Conservation (phyloP, 1,140 invertebrate genomes). For the Potamilus streckersoni region DNA sequence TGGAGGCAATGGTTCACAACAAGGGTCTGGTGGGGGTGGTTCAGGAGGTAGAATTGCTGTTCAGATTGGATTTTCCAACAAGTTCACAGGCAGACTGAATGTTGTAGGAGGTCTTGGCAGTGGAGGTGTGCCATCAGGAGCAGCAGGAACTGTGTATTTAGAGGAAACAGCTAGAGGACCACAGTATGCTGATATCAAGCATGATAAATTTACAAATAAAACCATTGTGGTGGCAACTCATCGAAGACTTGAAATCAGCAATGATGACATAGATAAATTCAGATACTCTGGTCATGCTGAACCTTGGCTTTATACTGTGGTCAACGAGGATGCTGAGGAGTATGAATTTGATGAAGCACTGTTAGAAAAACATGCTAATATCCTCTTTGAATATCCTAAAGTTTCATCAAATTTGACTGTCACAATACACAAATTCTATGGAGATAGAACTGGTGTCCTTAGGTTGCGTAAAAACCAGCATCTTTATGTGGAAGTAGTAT, state of each 20-base stretch:
- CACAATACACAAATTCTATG: conserved; percentile 45
- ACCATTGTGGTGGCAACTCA: conserved; percentile 35
- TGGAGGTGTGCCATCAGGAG: conserved; percentile 40
- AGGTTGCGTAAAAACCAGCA: conserved; percentile 45
- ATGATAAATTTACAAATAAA: conserved; percentile 38
- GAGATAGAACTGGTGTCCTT: conserved; percentile 51
- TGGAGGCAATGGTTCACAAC: conserved; percentile 40
- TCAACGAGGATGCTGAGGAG: conserved; percentile 37
- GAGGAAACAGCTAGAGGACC: conserved; percentile 54
- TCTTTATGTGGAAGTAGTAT: conserved; percentile 53
- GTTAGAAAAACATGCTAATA: conserved; percentile 47
- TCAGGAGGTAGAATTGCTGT: conserved; percentile 50
- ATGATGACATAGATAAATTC: conserved; percentile 45
- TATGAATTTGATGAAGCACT: conserved; percentile 57
- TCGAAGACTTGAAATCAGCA: conserved; percentile 45
- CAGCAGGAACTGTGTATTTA: conserved; percentile 54
- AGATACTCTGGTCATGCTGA: conserved; percentile 45
- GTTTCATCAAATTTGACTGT: conserved; percentile 32
- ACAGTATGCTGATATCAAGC: conserved; percentile 57
- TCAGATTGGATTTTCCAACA: conserved; percentile 47
- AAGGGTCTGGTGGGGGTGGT: conserved; percentile 42
- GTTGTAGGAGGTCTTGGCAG: conserved; percentile 46
- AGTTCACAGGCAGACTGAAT: conserved; percentile 46
- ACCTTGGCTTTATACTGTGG: conserved; percentile 53
- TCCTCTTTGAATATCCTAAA: conserved; percentile 50